Percentiles rank a stretch among this genome's conserved stretches.
These are phyloP conservation scores for Nymphalis polychloros DNA, from an alignment of 2,888 invertebrate species.

Conservation along the genomic window DNA sequence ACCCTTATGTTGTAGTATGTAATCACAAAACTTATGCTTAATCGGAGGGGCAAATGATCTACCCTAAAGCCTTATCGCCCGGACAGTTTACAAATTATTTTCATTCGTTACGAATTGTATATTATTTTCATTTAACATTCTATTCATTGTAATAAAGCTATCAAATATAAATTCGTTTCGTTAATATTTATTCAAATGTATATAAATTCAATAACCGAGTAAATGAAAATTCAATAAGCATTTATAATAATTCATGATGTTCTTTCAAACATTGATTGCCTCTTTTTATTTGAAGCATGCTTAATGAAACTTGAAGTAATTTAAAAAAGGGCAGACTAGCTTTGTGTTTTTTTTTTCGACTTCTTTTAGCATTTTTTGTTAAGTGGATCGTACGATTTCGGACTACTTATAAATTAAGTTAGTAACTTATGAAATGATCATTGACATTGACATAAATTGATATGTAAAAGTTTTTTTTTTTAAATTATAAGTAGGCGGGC, in stretches of 20 bases:
- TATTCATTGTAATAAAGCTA: too few relatives aligned
- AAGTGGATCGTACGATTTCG: not conserved
- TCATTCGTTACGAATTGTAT: too few relatives aligned
- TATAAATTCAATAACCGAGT: not conserved
- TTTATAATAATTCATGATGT: too few relatives aligned
- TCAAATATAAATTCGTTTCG: too few relatives aligned
- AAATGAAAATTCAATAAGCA: not conserved
- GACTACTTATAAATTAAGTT: not conserved
- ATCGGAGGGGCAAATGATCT: too few relatives aligned
- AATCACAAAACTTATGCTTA: too few relatives aligned
- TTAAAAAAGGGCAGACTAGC: conserved; percentile 20
- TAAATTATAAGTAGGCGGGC: too few relatives aligned
- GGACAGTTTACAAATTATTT: too few relatives aligned
- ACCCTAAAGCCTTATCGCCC: too few relatives aligned
- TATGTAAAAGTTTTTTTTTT: not conserved
- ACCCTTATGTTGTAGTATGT: too few relatives aligned
- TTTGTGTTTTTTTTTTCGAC: not conserved
- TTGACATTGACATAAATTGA: not conserved
- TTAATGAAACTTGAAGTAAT: conserved; percentile 25
- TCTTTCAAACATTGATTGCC: conserved; percentile 13
- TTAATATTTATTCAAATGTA: too few relatives aligned
- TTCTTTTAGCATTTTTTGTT: not conserved
- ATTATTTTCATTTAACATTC: too few relatives aligned
- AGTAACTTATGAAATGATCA: not conserved
- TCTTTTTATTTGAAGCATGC: conserved; percentile 19